A percentile compares a stretch with the other conserved stretches of the same genome.
These are phyloP conservation scores for Glyphotaelius pellucidus DNA, from an alignment of 2,888 invertebrate genomes.

Conservation along the genomic window DNA sequence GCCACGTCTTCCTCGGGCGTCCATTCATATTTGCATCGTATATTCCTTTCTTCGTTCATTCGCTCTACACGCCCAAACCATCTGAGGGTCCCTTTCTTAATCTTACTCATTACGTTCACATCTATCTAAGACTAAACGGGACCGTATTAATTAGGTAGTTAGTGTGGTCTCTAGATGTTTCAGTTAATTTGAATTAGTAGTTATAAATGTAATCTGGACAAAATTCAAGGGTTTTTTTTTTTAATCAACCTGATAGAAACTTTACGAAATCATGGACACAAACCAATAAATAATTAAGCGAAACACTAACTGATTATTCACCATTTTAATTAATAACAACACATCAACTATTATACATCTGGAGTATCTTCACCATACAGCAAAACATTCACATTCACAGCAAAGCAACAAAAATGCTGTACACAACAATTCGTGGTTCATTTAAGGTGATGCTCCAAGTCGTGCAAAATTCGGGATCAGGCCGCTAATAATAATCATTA, in stretches of 20 bases:
- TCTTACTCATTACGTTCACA: not conserved
- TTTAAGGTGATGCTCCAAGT: too few relatives aligned
- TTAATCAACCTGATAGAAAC: not conserved
- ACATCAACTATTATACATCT: not conserved
- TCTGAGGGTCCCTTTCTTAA: too few relatives aligned
- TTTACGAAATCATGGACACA: not conserved
- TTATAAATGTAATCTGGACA: not conserved
- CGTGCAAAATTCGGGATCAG: too few relatives aligned
- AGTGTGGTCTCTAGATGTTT: not conserved
- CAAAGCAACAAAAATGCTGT: not conserved
- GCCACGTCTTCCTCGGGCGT: too few relatives aligned
- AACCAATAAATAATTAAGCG: not conserved
- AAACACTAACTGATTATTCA: not conserved
- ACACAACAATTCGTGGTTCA: not conserved
- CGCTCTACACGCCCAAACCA: too few relatives aligned
- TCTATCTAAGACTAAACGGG: not conserved
- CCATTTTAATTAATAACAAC: not conserved
- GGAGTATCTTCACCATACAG: not conserved
- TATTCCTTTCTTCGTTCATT: too few relatives aligned
- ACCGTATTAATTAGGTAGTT: not conserved
- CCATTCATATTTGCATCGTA: too few relatives aligned
- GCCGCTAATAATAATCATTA: too few relatives aligned
- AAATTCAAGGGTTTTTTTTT: not conserved
- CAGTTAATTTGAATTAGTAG: not conserved
- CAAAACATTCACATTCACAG: too few relatives aligned